Evolutionary conservation across 35 echinoderm and acorn worm species (phyloP).

Genomic region (Lytechinus variegatus): DNA sequence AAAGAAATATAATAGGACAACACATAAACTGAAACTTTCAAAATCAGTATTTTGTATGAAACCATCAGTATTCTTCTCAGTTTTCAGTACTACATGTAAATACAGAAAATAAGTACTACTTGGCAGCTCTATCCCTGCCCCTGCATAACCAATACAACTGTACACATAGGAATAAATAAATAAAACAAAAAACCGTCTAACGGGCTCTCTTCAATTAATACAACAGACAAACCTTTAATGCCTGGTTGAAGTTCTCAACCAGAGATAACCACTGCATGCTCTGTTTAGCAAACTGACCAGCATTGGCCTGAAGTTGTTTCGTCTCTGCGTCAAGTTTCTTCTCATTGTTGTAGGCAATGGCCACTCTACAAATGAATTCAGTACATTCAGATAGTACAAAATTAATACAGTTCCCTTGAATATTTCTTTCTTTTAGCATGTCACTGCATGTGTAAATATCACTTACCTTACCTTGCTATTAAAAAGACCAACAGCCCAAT

Average conservation of each 20-base stretch:
- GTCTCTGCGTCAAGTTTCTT: constrained; percentile 93
- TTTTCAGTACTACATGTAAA: too few relatives aligned
- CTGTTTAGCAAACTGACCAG: constrained; percentile 96
- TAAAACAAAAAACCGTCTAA: too few relatives aligned
- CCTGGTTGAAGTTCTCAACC: constrained; percentile 91
- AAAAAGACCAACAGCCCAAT: background rate
- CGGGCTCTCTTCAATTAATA: too few relatives aligned
- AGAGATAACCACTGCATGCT: constrained; percentile 94
- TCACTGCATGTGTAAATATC: background rate
- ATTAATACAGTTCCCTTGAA: background rate
- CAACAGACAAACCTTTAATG: constrained; percentile 73
- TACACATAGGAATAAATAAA: too few relatives aligned
- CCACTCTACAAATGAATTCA: constrained; percentile 64
- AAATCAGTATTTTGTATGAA: too few relatives aligned
- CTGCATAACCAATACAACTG: too few relatives aligned
- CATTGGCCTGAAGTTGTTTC: constrained; percentile 92
- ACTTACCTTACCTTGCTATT: background rate
- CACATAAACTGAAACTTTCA: too few relatives aligned
- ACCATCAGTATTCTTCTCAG: too few relatives aligned
- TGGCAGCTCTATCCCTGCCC: too few relatives aligned
- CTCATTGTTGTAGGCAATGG: constrained; percentile 92
- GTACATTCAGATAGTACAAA: background rate
- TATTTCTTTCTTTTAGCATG: background rate
- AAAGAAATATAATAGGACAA: too few relatives aligned
- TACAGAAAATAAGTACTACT: too few relatives aligned